Conservation (phyloP, 2,797 vertebrate species). For the Cossypha caffra region DNA sequence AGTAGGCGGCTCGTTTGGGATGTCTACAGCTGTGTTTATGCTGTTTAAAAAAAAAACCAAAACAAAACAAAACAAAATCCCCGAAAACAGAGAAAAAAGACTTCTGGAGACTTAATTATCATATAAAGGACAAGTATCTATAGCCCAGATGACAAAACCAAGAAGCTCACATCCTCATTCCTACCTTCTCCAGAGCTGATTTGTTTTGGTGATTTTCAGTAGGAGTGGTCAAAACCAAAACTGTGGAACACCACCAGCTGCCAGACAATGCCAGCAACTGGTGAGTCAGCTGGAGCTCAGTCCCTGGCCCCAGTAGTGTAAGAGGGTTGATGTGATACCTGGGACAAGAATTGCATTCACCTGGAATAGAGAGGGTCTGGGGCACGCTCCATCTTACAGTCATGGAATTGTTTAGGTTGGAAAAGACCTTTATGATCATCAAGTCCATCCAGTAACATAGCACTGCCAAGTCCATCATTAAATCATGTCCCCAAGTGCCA, state of each 20-base stretch:
- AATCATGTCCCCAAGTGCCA: neutral
- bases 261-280: fast-evolving
- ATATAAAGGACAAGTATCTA: neutral
- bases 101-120: neutral
- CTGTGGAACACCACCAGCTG: neutral
- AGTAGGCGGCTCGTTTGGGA: neutral
- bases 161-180: neutral
- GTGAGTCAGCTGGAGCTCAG: neutral
- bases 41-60: neutral
- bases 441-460: neutral
- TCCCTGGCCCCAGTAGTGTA: neutral
- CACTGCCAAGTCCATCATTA: neutral
- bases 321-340: neutral
- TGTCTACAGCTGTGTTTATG: neutral
- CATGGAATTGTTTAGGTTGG: neutral
- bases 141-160: neutral
- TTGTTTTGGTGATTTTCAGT: neutral
- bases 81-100: fast-evolving
- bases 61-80: neutral
- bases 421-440: neutral
- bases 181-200: neutral
- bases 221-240: neutral
- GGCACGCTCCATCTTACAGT: neutral
- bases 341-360: neutral
- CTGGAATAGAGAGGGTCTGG: neutral